Percentiles rank a stretch among this genome's conserved stretches.
Conservation (phyloP, 2,888 invertebrate genomes). For the Cordilura impudica region DNA sequence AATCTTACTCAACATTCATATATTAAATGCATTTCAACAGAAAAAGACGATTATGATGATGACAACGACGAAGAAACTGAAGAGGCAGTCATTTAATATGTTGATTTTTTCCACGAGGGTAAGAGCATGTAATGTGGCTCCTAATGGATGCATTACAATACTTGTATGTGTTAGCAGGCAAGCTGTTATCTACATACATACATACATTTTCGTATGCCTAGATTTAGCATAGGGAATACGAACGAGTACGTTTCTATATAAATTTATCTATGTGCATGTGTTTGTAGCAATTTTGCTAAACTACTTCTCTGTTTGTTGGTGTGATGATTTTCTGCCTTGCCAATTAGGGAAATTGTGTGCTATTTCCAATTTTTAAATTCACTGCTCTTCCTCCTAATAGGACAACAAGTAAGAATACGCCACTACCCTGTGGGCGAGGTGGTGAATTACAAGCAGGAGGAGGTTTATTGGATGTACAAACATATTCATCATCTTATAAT, state of each 20-base stretch:
- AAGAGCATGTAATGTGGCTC: constrained; percentile 23
- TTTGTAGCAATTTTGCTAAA: neutral
- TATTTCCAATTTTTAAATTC: constrained; percentile 75
- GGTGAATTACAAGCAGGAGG: constrained; percentile 25
- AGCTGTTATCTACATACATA: too few relatives aligned
- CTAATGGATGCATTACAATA: constrained; percentile 38
- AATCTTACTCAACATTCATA: constrained; percentile 21
- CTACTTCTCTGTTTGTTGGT: neutral
- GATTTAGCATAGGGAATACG: neutral
- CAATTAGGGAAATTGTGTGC: constrained; percentile 78
- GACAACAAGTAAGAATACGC: constrained; percentile 16
- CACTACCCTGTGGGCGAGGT: neutral
- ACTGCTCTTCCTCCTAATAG: constrained; percentile 67
- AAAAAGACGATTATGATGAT: constrained; percentile 30
- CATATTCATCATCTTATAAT: constrained; percentile 31
- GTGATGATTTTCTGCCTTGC: constrained; percentile 55
- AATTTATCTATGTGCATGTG: too few relatives aligned
- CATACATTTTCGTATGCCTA: neutral
- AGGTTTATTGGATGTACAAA: constrained; percentile 16
- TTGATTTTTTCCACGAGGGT: constrained; percentile 38
- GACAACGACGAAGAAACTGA: constrained; percentile 11
- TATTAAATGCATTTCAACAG: constrained; percentile 31
- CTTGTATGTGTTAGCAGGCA: neutral
- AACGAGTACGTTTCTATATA: too few relatives aligned
- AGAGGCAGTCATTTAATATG: constrained; percentile 50